These are phyloP conservation scores for Phoxinus phoxinus DNA, from an alignment of 2,113 vertebrate species.

Conservation along the genomic window DNA sequence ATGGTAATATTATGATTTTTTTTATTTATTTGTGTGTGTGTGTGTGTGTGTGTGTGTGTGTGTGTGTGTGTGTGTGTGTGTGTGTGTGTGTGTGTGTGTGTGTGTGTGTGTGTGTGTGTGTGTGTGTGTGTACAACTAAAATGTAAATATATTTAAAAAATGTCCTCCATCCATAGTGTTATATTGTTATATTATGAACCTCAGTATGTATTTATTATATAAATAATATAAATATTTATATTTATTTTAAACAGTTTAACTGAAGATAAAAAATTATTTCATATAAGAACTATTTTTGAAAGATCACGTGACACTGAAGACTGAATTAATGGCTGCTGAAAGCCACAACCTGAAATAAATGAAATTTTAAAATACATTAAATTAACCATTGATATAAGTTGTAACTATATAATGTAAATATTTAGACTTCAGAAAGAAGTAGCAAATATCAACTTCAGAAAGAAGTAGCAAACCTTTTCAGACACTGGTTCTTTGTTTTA, in stretches of 20 bases:
- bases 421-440: neutral
- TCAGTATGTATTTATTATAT: neutral
- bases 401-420: neutral
- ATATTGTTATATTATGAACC: neutral
- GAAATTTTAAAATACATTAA: neutral
- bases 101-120: too few relatives aligned
- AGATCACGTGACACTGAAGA: neutral
- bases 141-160: too few relatives aligned
- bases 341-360: neutral
- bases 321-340: neutral
- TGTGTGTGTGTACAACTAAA: too few relatives aligned
- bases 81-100: too few relatives aligned
- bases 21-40: too few relatives aligned
- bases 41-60: too few relatives aligned
- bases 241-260: too few relatives aligned
- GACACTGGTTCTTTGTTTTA: constrained; percentile 6
- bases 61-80: too few relatives aligned
- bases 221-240: too few relatives aligned
- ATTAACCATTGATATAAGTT: neutral
- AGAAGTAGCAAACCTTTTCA: neutral
- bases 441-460: neutral
- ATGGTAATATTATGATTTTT: too few relatives aligned
- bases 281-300: neutral
- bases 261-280: too few relatives aligned
- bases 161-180: neutral